phyloP scores from a whole-genome alignment of 2,888 invertebrate genomes.

The Heterodera filipjevi region DNA sequence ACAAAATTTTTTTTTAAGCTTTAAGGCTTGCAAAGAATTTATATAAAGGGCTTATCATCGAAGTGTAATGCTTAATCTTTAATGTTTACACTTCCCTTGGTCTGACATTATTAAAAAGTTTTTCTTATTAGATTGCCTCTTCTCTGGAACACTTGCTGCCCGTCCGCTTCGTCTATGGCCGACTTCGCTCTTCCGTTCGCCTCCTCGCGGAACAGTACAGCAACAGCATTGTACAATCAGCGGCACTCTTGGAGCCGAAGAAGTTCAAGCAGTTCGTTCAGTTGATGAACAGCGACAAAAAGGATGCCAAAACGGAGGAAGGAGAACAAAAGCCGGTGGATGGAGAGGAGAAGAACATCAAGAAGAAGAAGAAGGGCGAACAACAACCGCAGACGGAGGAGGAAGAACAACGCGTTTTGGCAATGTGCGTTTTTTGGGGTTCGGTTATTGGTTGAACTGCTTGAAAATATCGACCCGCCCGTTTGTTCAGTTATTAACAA shows the following conservation, averaged over 20 bases:
- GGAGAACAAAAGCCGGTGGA: no score
- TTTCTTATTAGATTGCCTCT: not conserved
- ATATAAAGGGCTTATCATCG: no score
- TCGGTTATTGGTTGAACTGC: no score
- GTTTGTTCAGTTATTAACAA: no score
- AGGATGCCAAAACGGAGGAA: not conserved
- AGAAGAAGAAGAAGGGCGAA: no score
- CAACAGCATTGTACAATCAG: not conserved
- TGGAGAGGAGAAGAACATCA: no score
- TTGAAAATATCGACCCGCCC: no score
- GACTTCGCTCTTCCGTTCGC: not conserved
- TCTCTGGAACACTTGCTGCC: not conserved
- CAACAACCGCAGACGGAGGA: not conserved
- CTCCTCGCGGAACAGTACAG: not conserved
- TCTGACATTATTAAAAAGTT: no score
- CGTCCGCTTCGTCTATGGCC: not conserved
- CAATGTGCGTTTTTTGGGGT: not conserved
- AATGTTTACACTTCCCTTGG: no score
- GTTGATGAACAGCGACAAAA: not conserved
- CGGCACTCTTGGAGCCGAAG: not conserved
- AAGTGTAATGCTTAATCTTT: no score
- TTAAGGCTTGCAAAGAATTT: no score
- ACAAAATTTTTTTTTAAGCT: no score
- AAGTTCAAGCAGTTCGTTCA: not conserved
- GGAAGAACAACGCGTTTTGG: conserved; percentile 7